Evolutionary conservation across 2,113 vertebrate species (phyloP), one percentile per base, ranked within the genome.

Genomic region (Laticauda laticaudata): DNA sequence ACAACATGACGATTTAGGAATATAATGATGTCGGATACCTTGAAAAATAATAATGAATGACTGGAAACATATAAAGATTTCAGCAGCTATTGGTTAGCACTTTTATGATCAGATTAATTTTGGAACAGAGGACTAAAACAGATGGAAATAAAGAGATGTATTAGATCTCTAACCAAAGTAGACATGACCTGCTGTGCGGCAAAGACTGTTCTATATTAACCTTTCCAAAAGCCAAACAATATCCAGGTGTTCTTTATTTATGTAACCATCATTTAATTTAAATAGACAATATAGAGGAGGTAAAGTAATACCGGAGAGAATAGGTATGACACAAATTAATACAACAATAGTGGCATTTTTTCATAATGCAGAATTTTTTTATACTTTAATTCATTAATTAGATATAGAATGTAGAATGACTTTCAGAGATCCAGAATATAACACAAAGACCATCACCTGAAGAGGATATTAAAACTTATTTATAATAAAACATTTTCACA

Each of bases 101-200:
- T 95, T 96, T 96, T 53, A 90, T 92, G 92, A 94, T 89, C 87
- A 89, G 43, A 92, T 92, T 94, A 90, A 93, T 91, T 59, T 94
- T 59, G 87, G 92, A 93, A 89, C 89, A 93, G 94, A 94, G 93
- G 5, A 89, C 23, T 94, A 94, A 87, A 94, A 93, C 93, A 96
- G 96, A 95, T 92, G 94, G 94, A 85, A 94, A 93, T 93, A 91
- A 87, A 95, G 94, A 95, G 93, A 94, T 92, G 87, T 90, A 93
- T 87, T 91, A 93, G 92, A 91, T 91, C 87, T 75, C 92, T 93
- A 91, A 94, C 56, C 53, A 90, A 94, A 90, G 2, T 92, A 93
- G 89, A 92, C 26, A 86, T 91, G 91, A 94, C 56, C 75, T 9
- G 45, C 91, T 34, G 5, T 51, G 39, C 15, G 93, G 95, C 11